Percentiles rank a stretch among this genome's conserved stretches.
phyloP scores from a whole-genome alignment of 1,140 invertebrate species.

The Drosophila jambulina region DNA sequence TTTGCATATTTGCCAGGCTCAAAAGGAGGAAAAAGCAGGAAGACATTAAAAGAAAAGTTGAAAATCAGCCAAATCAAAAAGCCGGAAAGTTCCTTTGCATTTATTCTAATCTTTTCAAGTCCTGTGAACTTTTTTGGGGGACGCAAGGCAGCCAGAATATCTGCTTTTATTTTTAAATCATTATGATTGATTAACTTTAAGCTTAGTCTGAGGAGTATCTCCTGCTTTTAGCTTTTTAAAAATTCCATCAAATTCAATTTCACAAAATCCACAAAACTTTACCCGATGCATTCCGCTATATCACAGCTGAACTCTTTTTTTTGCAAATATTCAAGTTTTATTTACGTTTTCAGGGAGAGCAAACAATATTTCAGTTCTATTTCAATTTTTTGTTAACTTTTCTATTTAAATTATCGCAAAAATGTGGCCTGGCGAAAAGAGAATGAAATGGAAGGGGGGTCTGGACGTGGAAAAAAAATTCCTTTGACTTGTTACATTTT shows the following conservation, averaged over 20 bases:
- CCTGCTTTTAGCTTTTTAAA: neutral
- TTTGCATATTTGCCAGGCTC: slow-evolving; percentile 40
- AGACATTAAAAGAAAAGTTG: slow-evolving; percentile 40
- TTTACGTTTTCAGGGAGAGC: slow-evolving; percentile 18
- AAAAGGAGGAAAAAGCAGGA: no score
- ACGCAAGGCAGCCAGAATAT: neutral
- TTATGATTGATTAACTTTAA: slow-evolving; percentile 10
- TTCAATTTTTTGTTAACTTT: slow-evolving; percentile 17
- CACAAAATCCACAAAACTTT: slow-evolving; percentile 17
- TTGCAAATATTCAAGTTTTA: slow-evolving; percentile 24
- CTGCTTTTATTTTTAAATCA: slow-evolving; percentile 2
- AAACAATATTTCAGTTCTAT: slow-evolving; percentile 21
- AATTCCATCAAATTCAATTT: slow-evolving; percentile 19
- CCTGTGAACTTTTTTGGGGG: slow-evolving; percentile 5
- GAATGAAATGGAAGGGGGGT: neutral
- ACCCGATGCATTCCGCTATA: neutral
- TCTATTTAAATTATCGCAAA: slow-evolving; percentile 43
- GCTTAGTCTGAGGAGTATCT: neutral
- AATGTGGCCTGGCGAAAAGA: slow-evolving; percentile 11
- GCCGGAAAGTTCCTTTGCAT: slow-evolving; percentile 33
- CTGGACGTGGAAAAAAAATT: slow-evolving; percentile 38
- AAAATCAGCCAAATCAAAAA: slow-evolving; percentile 50
- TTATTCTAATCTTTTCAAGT: slow-evolving; percentile 44
- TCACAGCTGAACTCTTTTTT: slow-evolving; percentile 4
- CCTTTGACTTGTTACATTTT: slow-evolving; percentile 52